phyloP scores from a whole-genome alignment of 2,888 invertebrate genomes.

The Pterostichus niger region DNA sequence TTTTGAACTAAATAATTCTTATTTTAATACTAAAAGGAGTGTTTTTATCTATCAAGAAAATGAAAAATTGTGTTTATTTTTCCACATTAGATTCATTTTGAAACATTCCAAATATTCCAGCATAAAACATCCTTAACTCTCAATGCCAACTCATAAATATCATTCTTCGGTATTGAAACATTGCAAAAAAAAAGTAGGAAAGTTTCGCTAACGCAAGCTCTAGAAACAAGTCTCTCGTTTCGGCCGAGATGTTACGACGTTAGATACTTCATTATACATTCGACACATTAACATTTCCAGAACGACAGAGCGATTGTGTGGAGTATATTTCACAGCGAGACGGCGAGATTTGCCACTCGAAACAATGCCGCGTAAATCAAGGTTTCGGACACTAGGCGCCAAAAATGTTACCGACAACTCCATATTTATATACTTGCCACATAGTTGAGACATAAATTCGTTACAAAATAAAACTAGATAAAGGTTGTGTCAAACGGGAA shows the following conservation, averaged over 20 bases:
- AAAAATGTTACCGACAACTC: neutral
- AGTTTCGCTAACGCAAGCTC: constrained; percentile 1
- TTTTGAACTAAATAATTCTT: no score
- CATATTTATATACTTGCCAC: no score
- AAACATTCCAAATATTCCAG: no score
- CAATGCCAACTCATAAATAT: constrained; percentile 14
- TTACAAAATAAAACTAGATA: no score
- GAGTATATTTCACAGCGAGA: constrained; percentile 45
- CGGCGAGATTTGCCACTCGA: constrained; percentile 38
- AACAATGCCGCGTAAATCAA: constrained; percentile 54
- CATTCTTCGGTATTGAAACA: constrained; percentile 10
- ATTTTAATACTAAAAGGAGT: no score
- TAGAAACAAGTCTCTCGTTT: no score
- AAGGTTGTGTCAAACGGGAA: no score
- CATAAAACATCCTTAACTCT: no score
- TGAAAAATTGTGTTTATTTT: no score
- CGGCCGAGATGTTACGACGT: neutral
- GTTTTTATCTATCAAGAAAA: no score
- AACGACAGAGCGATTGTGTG: constrained; percentile 52
- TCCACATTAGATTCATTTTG: no score
- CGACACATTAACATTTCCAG: constrained; percentile 62
- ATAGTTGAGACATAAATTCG: no score
- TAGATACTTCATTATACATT: constrained; percentile 58
- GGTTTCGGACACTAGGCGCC: constrained; percentile 15
- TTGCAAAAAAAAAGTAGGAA: constrained; percentile 48